Conservation (phyloP, 2,797 vertebrate genomes). For the Anomalospiza imberbis region DNA sequence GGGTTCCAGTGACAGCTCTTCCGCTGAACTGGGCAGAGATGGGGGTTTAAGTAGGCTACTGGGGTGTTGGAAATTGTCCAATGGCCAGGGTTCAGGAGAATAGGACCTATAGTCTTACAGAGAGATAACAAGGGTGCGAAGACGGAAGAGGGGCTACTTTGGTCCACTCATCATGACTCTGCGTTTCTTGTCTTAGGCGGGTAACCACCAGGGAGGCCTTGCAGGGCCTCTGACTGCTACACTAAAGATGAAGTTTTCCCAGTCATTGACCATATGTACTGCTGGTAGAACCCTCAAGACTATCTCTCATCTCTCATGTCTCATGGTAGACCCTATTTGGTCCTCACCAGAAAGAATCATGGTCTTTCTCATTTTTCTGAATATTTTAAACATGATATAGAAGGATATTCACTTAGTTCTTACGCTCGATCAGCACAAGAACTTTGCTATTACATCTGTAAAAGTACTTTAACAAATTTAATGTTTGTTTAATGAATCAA, state of each 20-base stretch:
- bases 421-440: neutral
- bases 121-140: too few species aligned
- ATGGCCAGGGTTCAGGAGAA: too few species aligned
- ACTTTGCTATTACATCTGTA: neutral
- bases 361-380: neutral
- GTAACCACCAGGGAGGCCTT: too few species aligned
- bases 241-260: neutral
- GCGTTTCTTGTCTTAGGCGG: too few species aligned
- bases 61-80: too few species aligned
- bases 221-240: too few species aligned
- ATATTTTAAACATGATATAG: neutral
- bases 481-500: neutral
- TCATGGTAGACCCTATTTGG: fast-evolving
- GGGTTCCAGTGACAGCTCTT: too few species aligned
- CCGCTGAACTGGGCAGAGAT: too few species aligned
- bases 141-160: too few species aligned
- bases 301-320: fast-evolving
- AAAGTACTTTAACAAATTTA: neutral
- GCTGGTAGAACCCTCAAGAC: neutral
- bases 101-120: too few species aligned
- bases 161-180: too few species aligned
- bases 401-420: neutral
- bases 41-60: too few species aligned
- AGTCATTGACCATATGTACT: neutral
- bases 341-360: neutral